Conservation (phyloP, 2,797 vertebrate species). For the Centroberyx gerrardi region DNA sequence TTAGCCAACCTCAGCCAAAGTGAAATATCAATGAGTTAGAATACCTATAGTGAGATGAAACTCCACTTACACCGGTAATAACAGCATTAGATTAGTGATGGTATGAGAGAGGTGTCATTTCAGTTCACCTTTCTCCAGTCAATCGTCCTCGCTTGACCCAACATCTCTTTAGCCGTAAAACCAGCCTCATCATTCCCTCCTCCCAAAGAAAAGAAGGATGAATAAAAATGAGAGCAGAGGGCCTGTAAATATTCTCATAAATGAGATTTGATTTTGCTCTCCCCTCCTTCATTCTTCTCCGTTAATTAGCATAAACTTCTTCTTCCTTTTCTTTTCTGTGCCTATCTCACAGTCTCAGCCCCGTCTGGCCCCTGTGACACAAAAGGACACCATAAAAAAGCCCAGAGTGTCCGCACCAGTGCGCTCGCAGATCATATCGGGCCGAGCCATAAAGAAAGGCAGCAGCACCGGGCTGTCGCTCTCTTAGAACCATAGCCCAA, state of each 20-base stretch:
- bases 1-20: slow-evolving; percentile 50
- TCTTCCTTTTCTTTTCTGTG: slow-evolving; percentile 56
- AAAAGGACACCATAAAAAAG: slow-evolving; percentile 78
- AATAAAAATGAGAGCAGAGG: slow-evolving; percentile 65
- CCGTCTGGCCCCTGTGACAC: slow-evolving; percentile 67
- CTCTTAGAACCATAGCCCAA: slow-evolving; percentile 63
- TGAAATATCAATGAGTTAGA: slow-evolving; percentile 70
- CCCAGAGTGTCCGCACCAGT: slow-evolving; percentile 70
- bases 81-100: slow-evolving; percentile 64
- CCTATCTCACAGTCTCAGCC: slow-evolving; percentile 70
- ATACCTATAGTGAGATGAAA: slow-evolving; percentile 57
- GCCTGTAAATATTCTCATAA: slow-evolving; percentile 78
- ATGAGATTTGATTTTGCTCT: slow-evolving; percentile 73
- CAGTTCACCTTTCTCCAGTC: slow-evolving; percentile 57
- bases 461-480: slow-evolving; percentile 56
- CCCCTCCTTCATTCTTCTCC: slow-evolving; percentile 66
- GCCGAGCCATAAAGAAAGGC: slow-evolving; percentile 63
- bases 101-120: slow-evolving; percentile 55
- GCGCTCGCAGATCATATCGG: slow-evolving; percentile 76
- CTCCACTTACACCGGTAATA: slow-evolving; percentile 61
- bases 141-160: slow-evolving; percentile 59
- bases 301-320: slow-evolving; percentile 81
- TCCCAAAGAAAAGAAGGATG: slow-evolving; percentile 52
- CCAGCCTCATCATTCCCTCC: slow-evolving; percentile 49
- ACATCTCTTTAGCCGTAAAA: slow-evolving; percentile 67